A percentile compares a stretch with the other conserved stretches of the same genome.
Evolutionary conservation across 1,140 invertebrate genomes (phyloP).

Genomic region (Lepidurus couesii): DNA sequence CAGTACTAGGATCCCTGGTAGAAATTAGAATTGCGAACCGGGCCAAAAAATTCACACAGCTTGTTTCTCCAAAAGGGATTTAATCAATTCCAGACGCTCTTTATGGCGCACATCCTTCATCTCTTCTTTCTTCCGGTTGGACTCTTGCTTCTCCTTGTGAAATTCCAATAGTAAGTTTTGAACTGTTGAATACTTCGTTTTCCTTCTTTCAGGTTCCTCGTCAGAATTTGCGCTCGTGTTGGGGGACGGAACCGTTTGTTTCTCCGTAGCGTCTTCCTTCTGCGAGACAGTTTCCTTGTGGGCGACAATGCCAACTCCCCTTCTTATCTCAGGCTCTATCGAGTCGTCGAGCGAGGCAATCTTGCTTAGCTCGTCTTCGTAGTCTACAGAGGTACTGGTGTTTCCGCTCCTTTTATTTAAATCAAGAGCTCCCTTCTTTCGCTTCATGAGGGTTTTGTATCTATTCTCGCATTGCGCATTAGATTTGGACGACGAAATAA

Average conservation of each 20-base stretch:
- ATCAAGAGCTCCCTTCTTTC: neutral
- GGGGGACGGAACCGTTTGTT: neutral
- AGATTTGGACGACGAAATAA: neutral
- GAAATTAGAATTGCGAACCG: neutral
- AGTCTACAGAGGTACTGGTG: neutral
- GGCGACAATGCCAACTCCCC: neutral
- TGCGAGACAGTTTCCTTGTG: neutral
- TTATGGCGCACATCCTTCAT: neutral
- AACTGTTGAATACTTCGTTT: neutral
- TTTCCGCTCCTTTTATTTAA: neutral
- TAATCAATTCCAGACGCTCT: neutral
- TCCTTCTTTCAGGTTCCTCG: neutral
- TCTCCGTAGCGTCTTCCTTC: neutral
- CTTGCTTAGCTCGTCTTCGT: neutral
- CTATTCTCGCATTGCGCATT: neutral
- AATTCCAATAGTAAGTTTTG: neutral
- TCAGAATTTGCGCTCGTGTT: neutral
- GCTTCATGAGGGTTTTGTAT: neutral
- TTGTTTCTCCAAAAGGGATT: neutral
- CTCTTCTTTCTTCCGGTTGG: neutral
- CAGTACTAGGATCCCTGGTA: neutral
- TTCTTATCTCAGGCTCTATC: neutral
- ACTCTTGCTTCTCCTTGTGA: neutral
- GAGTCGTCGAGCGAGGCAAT: neutral
- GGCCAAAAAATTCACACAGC: neutral